Conservation (phyloP, 2,888 invertebrate species). For the Geotrupes spiniger region DNA sequence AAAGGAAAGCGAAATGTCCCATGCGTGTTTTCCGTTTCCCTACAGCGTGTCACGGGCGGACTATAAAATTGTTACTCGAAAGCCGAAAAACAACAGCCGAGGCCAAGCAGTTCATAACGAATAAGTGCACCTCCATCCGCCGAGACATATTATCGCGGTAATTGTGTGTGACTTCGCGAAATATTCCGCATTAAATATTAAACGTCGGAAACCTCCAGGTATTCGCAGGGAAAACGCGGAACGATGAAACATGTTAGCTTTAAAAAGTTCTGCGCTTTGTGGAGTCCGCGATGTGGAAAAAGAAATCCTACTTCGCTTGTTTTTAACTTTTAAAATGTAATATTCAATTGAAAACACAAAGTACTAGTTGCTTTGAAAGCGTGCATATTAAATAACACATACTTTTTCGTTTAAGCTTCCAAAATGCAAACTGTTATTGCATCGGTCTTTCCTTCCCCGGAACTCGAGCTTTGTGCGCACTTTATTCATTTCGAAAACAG, state of each 20-base stretch:
- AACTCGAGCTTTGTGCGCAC: too few species aligned
- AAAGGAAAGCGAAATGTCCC: slow-evolving; percentile 22
- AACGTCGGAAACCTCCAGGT: slow-evolving; percentile 6
- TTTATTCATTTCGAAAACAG: too few species aligned
- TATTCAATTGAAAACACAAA: slow-evolving; percentile 15
- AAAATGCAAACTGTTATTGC: not conserved
- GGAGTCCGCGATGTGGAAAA: slow-evolving; percentile 26
- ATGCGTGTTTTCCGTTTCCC: slow-evolving; percentile 24
- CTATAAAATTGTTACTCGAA: slow-evolving; percentile 15
- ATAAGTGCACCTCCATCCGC: not conserved
- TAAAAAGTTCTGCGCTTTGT: slow-evolving; percentile 23
- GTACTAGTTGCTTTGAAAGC: slow-evolving; percentile 8
- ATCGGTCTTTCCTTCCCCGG: not conserved
- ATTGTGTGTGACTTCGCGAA: not conserved
- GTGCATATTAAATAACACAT: slow-evolving; percentile 6
- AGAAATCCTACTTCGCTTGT: slow-evolving; percentile 29
- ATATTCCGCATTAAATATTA: slow-evolving; percentile 3
- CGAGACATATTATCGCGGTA: not conserved
- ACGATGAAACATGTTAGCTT: slow-evolving; percentile 14
- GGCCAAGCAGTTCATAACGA: not conserved
- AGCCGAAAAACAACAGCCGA: slow-evolving; percentile 1
- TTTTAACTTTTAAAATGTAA: slow-evolving; percentile 27
- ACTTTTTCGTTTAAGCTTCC: not conserved
- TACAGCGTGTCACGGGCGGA: slow-evolving; percentile 21
- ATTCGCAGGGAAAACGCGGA: slow-evolving; percentile 1